Percentiles rank a stretch among this genome's conserved stretches.
These are phyloP conservation scores for Tanypteryx hageni DNA, from an alignment of 2,888 invertebrate genomes.

Conservation along the genomic window DNA sequence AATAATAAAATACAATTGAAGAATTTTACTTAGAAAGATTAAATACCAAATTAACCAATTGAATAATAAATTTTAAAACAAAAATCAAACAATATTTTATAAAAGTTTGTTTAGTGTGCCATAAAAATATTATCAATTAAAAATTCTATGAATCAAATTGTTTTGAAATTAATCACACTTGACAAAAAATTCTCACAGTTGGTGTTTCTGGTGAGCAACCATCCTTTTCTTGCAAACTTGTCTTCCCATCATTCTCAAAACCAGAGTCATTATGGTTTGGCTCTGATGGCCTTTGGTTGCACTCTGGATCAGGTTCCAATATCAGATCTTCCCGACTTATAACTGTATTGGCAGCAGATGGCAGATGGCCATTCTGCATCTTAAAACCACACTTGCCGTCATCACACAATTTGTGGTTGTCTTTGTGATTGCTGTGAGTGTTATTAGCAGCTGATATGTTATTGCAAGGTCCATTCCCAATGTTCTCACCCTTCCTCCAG, in stretches of 20 bases:
- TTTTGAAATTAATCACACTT: too few relatives aligned
- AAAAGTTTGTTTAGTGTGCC: too few relatives aligned
- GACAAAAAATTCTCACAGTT: neutral
- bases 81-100: too few relatives aligned
- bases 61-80: too few relatives aligned
- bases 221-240: neutral
- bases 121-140: too few relatives aligned
- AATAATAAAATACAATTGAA: too few relatives aligned
- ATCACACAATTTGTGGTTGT: slow-evolving; percentile 61
- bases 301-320: slow-evolving; percentile 84
- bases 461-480: slow-evolving; percentile 1
- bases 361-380: slow-evolving; percentile 71
- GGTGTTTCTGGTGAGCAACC: neutral
- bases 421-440: slow-evolving; percentile 69
- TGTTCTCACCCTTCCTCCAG: neutral
- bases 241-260: neutral
- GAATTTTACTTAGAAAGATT: too few relatives aligned
- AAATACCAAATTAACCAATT: too few relatives aligned
- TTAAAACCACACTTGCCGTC: slow-evolving; percentile 67
- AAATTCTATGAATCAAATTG: too few relatives aligned
- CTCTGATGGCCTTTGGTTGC: slow-evolving; percentile 76
- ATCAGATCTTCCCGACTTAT: slow-evolving; percentile 87
- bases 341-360: slow-evolving; percentile 78
- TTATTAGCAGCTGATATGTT: slow-evolving; percentile 70
- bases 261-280: slow-evolving; percentile 14